Base-by-base conservation (phyloP, 2,113 vertebrate genomes). In the Microcebus lehilahytsara region DNA sequence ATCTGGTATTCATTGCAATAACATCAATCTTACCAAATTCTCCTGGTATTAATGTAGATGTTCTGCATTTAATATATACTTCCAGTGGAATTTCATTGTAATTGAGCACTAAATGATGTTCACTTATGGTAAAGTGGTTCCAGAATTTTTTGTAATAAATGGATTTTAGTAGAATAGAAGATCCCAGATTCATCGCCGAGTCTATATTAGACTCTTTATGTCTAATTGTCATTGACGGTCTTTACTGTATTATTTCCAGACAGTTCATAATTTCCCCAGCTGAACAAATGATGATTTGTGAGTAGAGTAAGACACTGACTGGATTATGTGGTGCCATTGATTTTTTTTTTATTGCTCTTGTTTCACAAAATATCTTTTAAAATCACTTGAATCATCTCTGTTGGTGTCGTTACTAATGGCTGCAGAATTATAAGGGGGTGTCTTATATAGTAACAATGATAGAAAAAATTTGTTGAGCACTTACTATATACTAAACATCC, bases 81-180 rank as follows among this genome's bases (percentile, higher is more conserved):
- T 98, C 97, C 96, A 96, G 89, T 97, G 95, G 96, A 98, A 97
- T 97, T 98, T 98, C 71, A n/a, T 96, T 97, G 97, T 98, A 98
- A 98, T 98, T 97, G 98, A 97, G 91, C 93, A 96, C 97, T 98
- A 98, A 98, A 97, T 98, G 98, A 97, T 97, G 90, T 96, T 97
- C 94, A 97, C 97, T 98, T 98, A 97, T 93, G 0, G 72, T 81
- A 95, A 98, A 98, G 95, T 67, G 84, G 95, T 98, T 95, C 96
- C 88, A 74, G 97, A 98, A 97, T 97, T 96, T 98, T 98, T 66
- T 89, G 75, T 98, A 96, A 97, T 97, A 97, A 98, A 98, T 97
- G 95, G 91, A 17, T 77, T 98, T 94, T 84, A 96, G 91, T 89
- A 92, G 90, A 93, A 93, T 32, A 93, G 89, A 97, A 91, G 77